Base-by-base conservation (phyloP, 2,888 invertebrate species). In the Noctua pronuba region DNA sequence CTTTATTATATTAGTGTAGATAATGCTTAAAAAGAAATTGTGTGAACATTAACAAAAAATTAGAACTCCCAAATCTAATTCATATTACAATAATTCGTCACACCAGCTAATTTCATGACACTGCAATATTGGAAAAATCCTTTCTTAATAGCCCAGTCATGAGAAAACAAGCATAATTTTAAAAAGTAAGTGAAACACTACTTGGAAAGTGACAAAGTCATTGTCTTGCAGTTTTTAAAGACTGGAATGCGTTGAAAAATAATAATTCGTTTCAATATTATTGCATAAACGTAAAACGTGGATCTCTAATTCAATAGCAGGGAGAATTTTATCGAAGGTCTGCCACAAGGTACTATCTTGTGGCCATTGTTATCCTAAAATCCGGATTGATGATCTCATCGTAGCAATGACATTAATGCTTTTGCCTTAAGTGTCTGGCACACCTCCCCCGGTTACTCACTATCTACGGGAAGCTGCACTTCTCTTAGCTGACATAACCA, bases 321-420 rank as follows among this genome's bases (percentile, higher is more conserved):
- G 10, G 3, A 46, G 16, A 31, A 24, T 41, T 67, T 73, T 28
- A 28, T 67, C 28, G n/a, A 6, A 41, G 58, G 65, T 21, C n/a
- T 66, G 6, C 66, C 49, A 49, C 83, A 35, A 21, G 77, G 83
- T 16, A 24, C 72, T 55, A 55, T 70, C 52, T 24, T 82, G 21
- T 69, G 69, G 44, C 77, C 60, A 67, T 52, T 60, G 60, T 70
- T n/a, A 70, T 75, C 44, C n/a, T 66, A 52, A 60, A 80, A 80
- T 80, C 81, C 31, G 13, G 46, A 75, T 81, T 62, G 70, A 80
- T 75, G 75, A 41, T 75, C 28, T 31, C 5, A 31, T 24, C n/a
- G 38, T 65, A n/a, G 13, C 11, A 52, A 31, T 28, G 66, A n/a
- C 35, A 79, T 55, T 55, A 80, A 68, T 65, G 52, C 66, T n/a